A percentile compares a stretch with the other conserved stretches of the same genome.
Evolutionary conservation across 2,113 vertebrate species (phyloP).

Genomic region (Neolamprologus hecqui): DNA sequence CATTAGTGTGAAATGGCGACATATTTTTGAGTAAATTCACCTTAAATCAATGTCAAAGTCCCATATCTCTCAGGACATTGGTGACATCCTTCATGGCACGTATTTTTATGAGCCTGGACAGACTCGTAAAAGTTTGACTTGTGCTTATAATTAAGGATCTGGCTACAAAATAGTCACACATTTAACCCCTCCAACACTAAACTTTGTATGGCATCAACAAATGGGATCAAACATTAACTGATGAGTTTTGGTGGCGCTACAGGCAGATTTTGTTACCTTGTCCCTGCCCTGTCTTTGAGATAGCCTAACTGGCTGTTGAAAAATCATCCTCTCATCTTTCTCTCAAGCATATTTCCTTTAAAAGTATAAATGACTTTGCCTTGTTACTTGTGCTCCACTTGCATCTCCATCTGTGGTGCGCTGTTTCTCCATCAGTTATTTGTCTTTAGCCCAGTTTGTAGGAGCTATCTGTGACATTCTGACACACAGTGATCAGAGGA

Average conservation of each 20-base stretch:
- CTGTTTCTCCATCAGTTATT: neutral
- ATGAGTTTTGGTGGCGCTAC: accelerated
- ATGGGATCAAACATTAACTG: neutral
- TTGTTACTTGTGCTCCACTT: neutral
- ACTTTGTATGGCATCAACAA: neutral
- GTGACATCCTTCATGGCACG: neutral
- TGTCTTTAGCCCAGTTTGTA: neutral
- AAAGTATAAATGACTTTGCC: neutral
- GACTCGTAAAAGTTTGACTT: neutral
- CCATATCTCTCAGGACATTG: neutral
- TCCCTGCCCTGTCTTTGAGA: neutral
- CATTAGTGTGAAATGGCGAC: neutral
- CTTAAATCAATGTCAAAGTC: accelerated
- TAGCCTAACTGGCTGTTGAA: neutral
- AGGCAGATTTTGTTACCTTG: neutral
- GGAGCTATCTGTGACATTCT: constrained; percentile 12
- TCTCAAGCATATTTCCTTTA: neutral
- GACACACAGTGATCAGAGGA: neutral
- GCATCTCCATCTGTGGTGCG: neutral
- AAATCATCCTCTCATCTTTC: neutral
- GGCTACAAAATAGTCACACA: neutral
- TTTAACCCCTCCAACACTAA: neutral
- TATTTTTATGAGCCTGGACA: neutral
- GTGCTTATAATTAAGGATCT: neutral
- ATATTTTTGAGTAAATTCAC: neutral